These are phyloP conservation scores for Zaprionus capensis DNA, from an alignment of 1,140 invertebrate genomes.

Conservation along the genomic window DNA sequence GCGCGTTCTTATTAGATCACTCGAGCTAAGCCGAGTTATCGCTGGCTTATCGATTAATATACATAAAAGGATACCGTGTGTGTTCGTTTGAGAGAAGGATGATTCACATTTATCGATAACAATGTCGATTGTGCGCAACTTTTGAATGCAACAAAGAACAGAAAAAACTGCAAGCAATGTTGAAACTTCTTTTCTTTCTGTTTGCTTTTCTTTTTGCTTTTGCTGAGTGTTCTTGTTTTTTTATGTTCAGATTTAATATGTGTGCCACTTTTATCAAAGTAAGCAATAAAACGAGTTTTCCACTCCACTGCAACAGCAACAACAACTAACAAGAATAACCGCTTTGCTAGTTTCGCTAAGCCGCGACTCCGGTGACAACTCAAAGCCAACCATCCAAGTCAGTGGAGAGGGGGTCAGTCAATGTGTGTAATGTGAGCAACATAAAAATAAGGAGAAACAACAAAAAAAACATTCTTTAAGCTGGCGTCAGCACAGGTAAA, in stretches of 20 bases:
- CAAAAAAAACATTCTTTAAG: slow-evolving; percentile 44
- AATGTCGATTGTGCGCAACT: slow-evolving; percentile 2
- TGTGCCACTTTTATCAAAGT: slow-evolving; percentile 73
- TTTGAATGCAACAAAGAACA: slow-evolving; percentile 34
- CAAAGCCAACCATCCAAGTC: slow-evolving; percentile 17
- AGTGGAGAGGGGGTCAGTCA: neutral
- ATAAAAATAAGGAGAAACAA: neutral
- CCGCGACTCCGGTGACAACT: slow-evolving; percentile 37
- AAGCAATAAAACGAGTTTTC: slow-evolving; percentile 68
- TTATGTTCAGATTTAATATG: slow-evolving; percentile 42
- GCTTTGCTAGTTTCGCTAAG: slow-evolving; percentile 51
- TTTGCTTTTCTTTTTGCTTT: slow-evolving; percentile 11
- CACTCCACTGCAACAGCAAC: slow-evolving; percentile 39
- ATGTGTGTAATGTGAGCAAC: slow-evolving; percentile 56
- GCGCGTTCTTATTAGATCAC: slow-evolving; percentile 27
- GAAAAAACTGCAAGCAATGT: slow-evolving; percentile 23
- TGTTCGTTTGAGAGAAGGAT: neutral
- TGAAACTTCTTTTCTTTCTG: slow-evolving; percentile 2
- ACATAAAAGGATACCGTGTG: neutral
- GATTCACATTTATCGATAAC: slow-evolving; percentile 37
- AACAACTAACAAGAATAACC: slow-evolving; percentile 72
- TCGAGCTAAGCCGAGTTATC: neutral
- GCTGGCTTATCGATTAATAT: neutral
- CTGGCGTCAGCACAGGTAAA: slow-evolving; percentile 60
- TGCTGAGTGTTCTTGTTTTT: slow-evolving; percentile 49